These are phyloP conservation scores for Drosophila bocki DNA, from an alignment of 1,140 invertebrate species.

Conservation along the genomic window DNA sequence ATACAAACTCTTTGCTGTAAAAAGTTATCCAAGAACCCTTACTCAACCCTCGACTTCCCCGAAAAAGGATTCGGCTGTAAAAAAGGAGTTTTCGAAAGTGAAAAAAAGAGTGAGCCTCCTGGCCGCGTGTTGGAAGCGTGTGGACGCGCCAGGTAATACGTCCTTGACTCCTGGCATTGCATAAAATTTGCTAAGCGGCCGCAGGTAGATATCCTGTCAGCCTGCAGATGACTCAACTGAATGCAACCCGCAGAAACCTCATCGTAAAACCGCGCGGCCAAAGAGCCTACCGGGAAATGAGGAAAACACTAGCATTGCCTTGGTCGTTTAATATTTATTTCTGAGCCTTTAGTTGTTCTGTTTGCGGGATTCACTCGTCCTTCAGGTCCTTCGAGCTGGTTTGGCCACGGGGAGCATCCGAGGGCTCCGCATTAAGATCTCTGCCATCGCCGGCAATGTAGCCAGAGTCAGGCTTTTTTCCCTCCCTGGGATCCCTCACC, in stretches of 20 bases:
- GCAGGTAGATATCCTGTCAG: conserved; percentile 40
- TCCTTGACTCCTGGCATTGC: conserved; percentile 47
- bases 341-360: conserved; percentile 3
- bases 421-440: not conserved
- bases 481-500: not conserved
- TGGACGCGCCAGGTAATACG: conserved; percentile 21
- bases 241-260: conserved; percentile 74
- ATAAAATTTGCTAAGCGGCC: conserved; percentile 61
- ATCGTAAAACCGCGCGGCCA: conserved; percentile 41
- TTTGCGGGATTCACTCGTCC: conserved; percentile 1
- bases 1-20: not conserved
- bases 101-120: conserved; percentile 40
- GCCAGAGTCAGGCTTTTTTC: not conserved
- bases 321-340: conserved; percentile 29
- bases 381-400: not conserved
- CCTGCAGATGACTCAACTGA: conserved; percentile 63
- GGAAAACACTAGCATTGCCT: not conserved
- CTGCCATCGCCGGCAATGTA: not conserved
- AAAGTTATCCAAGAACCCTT: not conserved
- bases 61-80: conserved; percentile 21
- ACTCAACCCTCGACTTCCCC: not conserved
- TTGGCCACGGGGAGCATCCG: not conserved
- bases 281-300: conserved; percentile 35
- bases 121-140: conserved; percentile 52
- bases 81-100: conserved; percentile 16